Percentiles rank a stretch among this genome's conserved stretches.
Evolutionary conservation across 2,888 invertebrate genomes (phyloP).

Genomic region (Leistus spinibarbis): DNA sequence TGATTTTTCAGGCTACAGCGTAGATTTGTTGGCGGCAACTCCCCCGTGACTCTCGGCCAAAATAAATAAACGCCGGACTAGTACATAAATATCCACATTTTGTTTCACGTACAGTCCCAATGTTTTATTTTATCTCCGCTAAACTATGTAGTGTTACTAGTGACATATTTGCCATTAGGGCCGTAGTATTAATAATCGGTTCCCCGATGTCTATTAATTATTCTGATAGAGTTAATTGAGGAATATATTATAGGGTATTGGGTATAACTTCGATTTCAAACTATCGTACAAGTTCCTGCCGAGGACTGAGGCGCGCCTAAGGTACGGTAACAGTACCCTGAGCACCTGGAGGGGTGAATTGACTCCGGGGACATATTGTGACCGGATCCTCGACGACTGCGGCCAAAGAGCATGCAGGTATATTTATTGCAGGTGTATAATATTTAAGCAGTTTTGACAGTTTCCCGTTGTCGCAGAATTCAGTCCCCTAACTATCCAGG

Average conservation of each 20-base stretch:
- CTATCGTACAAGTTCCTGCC: slow-evolving; percentile 83
- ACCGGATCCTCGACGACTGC: slow-evolving; percentile 79
- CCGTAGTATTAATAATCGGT: background rate
- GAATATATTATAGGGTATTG: slow-evolving; percentile 64
- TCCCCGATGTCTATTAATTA: background rate
- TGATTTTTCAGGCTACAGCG: too few species aligned
- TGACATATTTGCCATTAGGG: background rate
- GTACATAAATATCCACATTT: too few species aligned
- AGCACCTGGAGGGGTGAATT: slow-evolving; percentile 78
- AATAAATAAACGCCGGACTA: background rate
- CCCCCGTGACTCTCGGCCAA: background rate
- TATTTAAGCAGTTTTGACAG: background rate
- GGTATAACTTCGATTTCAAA: slow-evolving; percentile 83
- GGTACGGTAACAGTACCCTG: slow-evolving; percentile 77
- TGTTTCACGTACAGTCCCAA: too few species aligned
- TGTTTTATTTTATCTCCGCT: too few species aligned
- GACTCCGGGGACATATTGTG: slow-evolving; percentile 78
- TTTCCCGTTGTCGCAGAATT: slow-evolving; percentile 66
- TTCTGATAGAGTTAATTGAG: background rate
- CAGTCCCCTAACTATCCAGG: slow-evolving; percentile 92
- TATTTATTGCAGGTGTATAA: background rate
- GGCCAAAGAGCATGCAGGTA: slow-evolving; percentile 60
- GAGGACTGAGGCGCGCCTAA: slow-evolving; percentile 74
- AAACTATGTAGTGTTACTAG: too few species aligned
- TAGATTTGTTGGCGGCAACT: background rate